phyloP scores from a whole-genome alignment of 2,888 invertebrate species.

The Tinea semifulvella region DNA sequence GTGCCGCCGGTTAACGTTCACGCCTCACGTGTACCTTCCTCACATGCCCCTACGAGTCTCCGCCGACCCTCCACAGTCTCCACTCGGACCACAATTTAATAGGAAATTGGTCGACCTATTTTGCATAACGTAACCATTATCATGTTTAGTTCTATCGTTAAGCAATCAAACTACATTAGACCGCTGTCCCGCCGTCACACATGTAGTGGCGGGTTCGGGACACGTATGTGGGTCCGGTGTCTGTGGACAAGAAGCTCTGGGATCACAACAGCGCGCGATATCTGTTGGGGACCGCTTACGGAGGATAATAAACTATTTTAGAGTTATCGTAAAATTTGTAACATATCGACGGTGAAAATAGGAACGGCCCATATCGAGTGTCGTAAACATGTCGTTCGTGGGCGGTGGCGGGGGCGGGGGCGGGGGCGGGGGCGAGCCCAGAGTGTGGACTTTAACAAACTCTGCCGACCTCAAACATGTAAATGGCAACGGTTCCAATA shows the following conservation, averaged over 20 bases:
- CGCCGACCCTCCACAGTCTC: too few relatives aligned
- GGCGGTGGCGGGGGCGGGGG: slow-evolving; percentile 20
- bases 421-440: slow-evolving; percentile 29
- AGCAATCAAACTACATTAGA: too few relatives aligned
- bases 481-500: slow-evolving; percentile 15
- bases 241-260: not conserved
- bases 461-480: slow-evolving; percentile 16
- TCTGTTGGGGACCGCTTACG: too few relatives aligned
- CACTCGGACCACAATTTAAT: slow-evolving; percentile 19
- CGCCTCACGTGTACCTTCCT: slow-evolving; percentile 59
- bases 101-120: slow-evolving; percentile 27
- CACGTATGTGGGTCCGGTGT: not conserved
- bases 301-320: slow-evolving; percentile 5
- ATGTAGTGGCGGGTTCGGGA: too few relatives aligned
- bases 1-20: slow-evolving; percentile 53
- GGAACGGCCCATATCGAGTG: too few relatives aligned
- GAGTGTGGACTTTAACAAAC: slow-evolving; percentile 39
- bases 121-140: too few relatives aligned
- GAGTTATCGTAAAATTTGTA: slow-evolving; percentile 2
- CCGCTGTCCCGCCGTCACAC: too few relatives aligned
- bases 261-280: slow-evolving; percentile 1
- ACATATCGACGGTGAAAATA: not conserved
- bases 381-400: too few relatives aligned
- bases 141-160: not conserved
- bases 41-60: too few relatives aligned